Evolutionary conservation across 2,888 invertebrate genomes (phyloP), one percentile per base, ranked within the genome.

Genomic region (Apodemia zela): DNA sequence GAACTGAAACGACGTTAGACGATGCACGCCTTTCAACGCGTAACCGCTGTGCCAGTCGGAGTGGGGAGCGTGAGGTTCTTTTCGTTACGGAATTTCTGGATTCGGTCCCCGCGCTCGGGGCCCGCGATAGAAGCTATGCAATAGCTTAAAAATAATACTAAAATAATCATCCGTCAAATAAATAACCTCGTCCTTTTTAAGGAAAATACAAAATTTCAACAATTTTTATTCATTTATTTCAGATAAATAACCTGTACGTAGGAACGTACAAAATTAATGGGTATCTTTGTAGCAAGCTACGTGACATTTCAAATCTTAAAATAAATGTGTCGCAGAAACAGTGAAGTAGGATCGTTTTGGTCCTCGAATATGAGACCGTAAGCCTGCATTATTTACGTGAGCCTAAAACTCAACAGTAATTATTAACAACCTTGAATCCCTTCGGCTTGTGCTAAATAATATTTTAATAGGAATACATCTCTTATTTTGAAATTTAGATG

Each of bases 301-400:
- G 21, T 54, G 54, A 21, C 54, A 25, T 15, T 51, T 21, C 17
- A 51, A 54, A 54, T 54, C 54, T 54, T 25, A 21, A 25, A 25
- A 54, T 21, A 54, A 25, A 54, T 21, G 54, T 21, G 21, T 25
- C 18, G 21, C 51, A 51, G 18, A 51, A 51, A 51, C 18, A 11
- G 17, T 51, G 21, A 51, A 51, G 51, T 21, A 11, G 51, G 11
- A 51, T 51, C n/a, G 51, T 51, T 17, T 51, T 21, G 51, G 21
- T 11, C 51, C 21, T 51, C 7, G 51, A 51, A 51, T 51, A 17
- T 51, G 51, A 51, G 18, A 51, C 21, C 51, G 51, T 21, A 51
- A 47, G 63, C 65, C 61, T 73, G 67, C 67, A 73, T 73, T 73
- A 74, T 74, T 74, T 70, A 73, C 68, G 67, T 60, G 63, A 63